Evolutionary conservation across 2,888 invertebrate species (phyloP), one percentile per base, ranked within the genome.

Genomic region (Aproaerema taeniolella): DNA sequence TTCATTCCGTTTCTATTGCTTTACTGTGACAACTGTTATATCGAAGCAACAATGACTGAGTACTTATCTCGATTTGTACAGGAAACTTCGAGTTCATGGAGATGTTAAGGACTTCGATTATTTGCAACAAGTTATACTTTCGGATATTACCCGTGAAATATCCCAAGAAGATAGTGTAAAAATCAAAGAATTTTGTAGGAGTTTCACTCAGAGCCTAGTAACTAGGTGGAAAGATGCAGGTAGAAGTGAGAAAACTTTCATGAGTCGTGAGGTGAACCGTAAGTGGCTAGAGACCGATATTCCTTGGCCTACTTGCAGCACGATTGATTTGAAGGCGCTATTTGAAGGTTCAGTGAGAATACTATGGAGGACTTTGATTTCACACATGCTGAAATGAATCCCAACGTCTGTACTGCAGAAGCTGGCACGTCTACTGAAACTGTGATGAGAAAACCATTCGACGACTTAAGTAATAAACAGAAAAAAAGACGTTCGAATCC

Each of bases 401-500:
- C 20, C 8, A 6, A 4, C 4, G 20, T 20, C 20, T 6, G 20
- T 14, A 13, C 15, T 31, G 13, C 2, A 8, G 31, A 31, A 2
- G 13, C 14, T 1, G 31, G 31, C 1, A 31, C 31, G 12, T 31
- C 15, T 13, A 31, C 31, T 7, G 15, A 31, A 13, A 31, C 2
- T 2, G 1, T 8, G 9, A 31, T 13, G 9, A 28, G 36, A 29
- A 36, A 29, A 15, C 36, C 28, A 11, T 36, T 36, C 8, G 9
- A 10, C 9, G 29, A 36, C 10, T 29, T 36, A 12, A 26, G 36
- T 9, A 36, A 36, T 12, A 36, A 29, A 10, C 29, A 36, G 16
- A 29, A 36, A 17, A 36, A 36, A 36, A 36, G 29, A 9, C 29
- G 36, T 1, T 29, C 36, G 8, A 25, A 13, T 2, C 13, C 36